These are phyloP conservation scores for Drosophila eohydei DNA, from an alignment of 2,888 invertebrate genomes.

Conservation along the genomic window DNA sequence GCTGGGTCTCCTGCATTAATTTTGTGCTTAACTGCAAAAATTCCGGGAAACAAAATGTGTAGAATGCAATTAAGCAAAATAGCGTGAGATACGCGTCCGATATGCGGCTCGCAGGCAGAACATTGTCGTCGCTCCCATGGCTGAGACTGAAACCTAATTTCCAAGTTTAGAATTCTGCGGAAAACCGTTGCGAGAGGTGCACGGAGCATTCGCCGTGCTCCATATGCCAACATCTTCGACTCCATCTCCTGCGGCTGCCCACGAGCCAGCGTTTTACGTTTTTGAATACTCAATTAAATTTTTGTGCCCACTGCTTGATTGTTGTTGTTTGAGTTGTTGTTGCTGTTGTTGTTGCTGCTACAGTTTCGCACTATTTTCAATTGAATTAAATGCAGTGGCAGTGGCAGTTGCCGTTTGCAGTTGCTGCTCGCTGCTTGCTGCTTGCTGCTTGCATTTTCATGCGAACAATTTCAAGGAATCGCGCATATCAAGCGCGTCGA, in stretches of 20 bases:
- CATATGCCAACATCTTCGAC: constrained; percentile 24
- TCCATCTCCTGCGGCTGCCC: constrained; percentile 16
- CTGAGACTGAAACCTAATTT: constrained; percentile 76
- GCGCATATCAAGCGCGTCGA: constrained; percentile 84
- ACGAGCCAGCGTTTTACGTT: constrained; percentile 63
- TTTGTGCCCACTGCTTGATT: constrained; percentile 60
- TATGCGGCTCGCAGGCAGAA: constrained; percentile 58
- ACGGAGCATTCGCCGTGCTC: constrained; percentile 10
- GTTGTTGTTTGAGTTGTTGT: constrained; percentile 29
- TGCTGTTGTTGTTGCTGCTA: constrained; percentile 39
- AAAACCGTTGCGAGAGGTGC: constrained; percentile 58
- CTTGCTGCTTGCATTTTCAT: constrained; percentile 70
- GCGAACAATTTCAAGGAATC: constrained; percentile 84
- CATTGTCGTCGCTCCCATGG: constrained; percentile 59
- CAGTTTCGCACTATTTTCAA: constrained; percentile 80
- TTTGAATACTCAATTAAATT: constrained; percentile 81
- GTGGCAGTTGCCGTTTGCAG: constrained; percentile 28
- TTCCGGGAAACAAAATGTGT: constrained; percentile 74
- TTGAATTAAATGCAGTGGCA: constrained; percentile 73
- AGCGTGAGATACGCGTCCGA: constrained; percentile 80
- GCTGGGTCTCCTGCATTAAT: constrained; percentile 59
- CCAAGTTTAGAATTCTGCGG: constrained; percentile 80
- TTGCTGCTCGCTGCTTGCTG: constrained; percentile 21
- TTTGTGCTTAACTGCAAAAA: constrained; percentile 73
- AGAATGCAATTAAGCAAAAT: constrained; percentile 80